A percentile compares a stretch with the other conserved stretches of the same genome.
phyloP scores from a whole-genome alignment of 1,140 invertebrate genomes.

The Andricus grossulariae region DNA sequence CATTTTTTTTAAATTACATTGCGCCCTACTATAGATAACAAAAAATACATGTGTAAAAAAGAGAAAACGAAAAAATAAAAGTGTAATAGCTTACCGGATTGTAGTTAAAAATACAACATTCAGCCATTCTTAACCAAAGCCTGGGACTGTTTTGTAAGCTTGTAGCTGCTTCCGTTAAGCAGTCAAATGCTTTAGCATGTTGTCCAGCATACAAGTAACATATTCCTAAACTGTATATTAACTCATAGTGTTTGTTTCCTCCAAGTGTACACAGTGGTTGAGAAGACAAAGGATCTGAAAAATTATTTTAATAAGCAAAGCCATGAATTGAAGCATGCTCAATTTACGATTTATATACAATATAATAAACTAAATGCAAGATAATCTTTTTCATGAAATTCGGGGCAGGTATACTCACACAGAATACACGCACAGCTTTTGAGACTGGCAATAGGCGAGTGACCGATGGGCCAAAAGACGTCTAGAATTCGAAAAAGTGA shows the following conservation, averaged over 20 bases:
- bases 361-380: too few species aligned
- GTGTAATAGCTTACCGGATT: slow-evolving; percentile 77
- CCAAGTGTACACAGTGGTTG: slow-evolving; percentile 79
- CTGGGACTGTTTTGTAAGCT: slow-evolving; percentile 91
- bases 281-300: slow-evolving; percentile 72
- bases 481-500: too few species aligned
- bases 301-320: background rate
- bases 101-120: slow-evolving; percentile 89
- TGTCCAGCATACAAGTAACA: slow-evolving; percentile 88
- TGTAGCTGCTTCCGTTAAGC: slow-evolving; percentile 90
- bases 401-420: background rate
- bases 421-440: too few species aligned
- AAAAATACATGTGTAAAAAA: slow-evolving; percentile 18
- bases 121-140: slow-evolving; percentile 94
- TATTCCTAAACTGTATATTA: slow-evolving; percentile 95
- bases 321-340: background rate
- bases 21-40: too few species aligned
- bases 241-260: slow-evolving; percentile 83
- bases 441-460: too few species aligned
- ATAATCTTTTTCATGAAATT: slow-evolving; percentile 2
- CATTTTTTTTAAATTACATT: too few species aligned
- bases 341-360: background rate
- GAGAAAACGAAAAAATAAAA: background rate
- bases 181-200: slow-evolving; percentile 91
- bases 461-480: too few species aligned